Evolutionary conservation across 2,113 vertebrate genomes (phyloP), one percentile per base, ranked within the genome.

Genomic region (Sander lucioperca): DNA sequence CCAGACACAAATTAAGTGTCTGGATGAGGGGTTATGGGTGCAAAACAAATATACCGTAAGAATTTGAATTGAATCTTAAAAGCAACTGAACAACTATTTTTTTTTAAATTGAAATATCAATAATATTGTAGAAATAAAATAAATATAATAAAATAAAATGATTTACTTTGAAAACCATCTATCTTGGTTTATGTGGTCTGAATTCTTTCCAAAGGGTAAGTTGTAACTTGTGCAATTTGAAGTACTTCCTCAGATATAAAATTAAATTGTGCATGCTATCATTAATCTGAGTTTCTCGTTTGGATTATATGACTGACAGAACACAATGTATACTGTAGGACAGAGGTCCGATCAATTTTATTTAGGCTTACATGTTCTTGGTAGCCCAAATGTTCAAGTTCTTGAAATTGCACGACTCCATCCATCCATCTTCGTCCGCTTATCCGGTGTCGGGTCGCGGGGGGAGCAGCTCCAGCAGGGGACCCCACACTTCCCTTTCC

Each of bases 1-100:
- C 18, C 30, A 48, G 16, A 66, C 13, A 56, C 21, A 64, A 70
- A 70, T 48, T 33, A 74, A 70, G 25, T 18, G 30, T 84, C 36
- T 74, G 3, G 11, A 69, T 23, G 27, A 67, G 43, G 63, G 27
- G 39, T 51, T 19, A 58, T 33, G 23, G 39, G 16, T 30, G 66
- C 2, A 33, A 33, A 6, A 66, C 21, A 48, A 53, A 51, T 5
- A 58, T 5, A 43, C 23, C 4, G 3, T 50, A 13, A 15, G 19
- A 43, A 21, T 18, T 61, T 48, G 19, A 65, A 18, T 61, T 48
- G 19, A 65, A 18, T 43, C 11, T 11, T 16, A 53, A 7, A 27
- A 21, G n/a, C 19, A 65, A 19, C 47, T 50, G n/a, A 23, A 68
- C 27, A 30, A 53, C 23, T 12, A 13, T n/a, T n/a, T 21, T 43